These are phyloP conservation scores for Poecile atricapillus DNA, from an alignment of 2,113 vertebrate species.

Conservation along the genomic window DNA sequence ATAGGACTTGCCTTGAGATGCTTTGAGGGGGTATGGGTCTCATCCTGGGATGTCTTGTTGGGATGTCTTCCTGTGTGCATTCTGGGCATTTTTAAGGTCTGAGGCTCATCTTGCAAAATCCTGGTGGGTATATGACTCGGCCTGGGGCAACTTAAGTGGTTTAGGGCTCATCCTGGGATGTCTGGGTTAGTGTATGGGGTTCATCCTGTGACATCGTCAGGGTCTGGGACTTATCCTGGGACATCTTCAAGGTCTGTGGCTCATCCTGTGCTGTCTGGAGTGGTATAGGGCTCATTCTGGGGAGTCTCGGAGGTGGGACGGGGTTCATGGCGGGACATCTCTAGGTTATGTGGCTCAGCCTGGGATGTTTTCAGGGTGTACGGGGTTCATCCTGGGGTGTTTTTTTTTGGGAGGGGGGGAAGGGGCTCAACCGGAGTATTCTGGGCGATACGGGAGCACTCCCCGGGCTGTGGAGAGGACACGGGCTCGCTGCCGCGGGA, in stretches of 20 bases:
- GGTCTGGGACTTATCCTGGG: not conserved
- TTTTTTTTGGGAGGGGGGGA: fast-evolving
- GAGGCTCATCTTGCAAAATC: not conserved
- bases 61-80: not conserved
- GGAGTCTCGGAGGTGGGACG: too few relatives aligned
- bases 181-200: too few relatives aligned
- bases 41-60: not conserved
- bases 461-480: too few relatives aligned
- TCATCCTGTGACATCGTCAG: not conserved
- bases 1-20: not conserved
- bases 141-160: not conserved
- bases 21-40: not conserved
- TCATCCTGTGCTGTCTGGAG: not conserved
- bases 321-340: not conserved
- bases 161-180: not conserved
- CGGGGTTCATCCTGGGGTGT: too few relatives aligned
- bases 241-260: not conserved
- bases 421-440: not conserved
- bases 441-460: fast-evolving
- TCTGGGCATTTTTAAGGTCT: not conserved
- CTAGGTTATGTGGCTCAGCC: not conserved
- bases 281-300: not conserved
- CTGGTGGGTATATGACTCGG: too few relatives aligned
- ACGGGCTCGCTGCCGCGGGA: fast-evolving
- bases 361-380: not conserved